These are phyloP conservation scores for Limenitis camilla DNA, from an alignment of 2,888 invertebrate species.

Conservation along the genomic window DNA sequence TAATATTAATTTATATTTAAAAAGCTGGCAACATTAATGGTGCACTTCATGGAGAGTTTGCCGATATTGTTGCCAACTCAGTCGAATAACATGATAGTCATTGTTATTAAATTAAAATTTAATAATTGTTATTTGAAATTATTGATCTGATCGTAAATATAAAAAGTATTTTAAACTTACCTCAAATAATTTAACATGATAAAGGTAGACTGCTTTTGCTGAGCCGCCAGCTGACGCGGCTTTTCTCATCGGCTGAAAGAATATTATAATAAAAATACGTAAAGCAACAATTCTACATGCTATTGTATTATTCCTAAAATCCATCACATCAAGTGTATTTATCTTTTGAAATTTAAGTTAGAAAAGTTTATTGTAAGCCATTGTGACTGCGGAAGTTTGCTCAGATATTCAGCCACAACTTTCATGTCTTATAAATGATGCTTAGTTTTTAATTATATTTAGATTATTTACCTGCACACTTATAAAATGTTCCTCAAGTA, in stretches of 20 bases:
- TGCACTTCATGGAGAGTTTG: background rate
- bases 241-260: conserved; percentile 82
- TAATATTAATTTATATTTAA: no score
- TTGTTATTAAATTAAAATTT: no score
- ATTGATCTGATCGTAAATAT: no score
- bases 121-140: no score
- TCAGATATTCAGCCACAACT: no score
- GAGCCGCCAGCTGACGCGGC: conserved; percentile 80
- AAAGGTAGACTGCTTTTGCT: conserved; percentile 79
- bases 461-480: conserved; percentile 75
- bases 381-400: background rate
- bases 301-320: no score
- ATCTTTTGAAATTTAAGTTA: background rate
- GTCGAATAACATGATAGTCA: no score
- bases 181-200: conserved; percentile 60
- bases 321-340: no score
- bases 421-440: background rate
- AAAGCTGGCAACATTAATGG: no score
- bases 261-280: no score
- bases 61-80: background rate
- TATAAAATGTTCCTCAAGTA: conserved; percentile 86
- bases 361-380: background rate
- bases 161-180: conserved; percentile 45
- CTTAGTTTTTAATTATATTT: background rate
- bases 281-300: no score